Conservation (phyloP, 2,888 invertebrate genomes). For the Ceramica pisi region DNA sequence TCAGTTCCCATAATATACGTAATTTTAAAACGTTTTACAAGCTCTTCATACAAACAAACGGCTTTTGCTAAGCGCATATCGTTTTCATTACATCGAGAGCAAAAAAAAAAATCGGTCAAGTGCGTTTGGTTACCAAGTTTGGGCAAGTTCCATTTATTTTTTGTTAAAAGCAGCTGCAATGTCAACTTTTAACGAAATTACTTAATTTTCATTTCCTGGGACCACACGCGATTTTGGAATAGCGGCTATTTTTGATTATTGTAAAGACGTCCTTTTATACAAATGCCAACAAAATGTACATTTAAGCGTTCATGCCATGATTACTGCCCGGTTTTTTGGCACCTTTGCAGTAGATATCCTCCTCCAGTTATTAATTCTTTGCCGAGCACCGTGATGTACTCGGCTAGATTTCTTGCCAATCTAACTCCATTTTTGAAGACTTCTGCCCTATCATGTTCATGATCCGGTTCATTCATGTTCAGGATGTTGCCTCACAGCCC, state of each 20-base stretch:
- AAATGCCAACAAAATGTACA: too few relatives aligned
- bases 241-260: slow-evolving; percentile 5
- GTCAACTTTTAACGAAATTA: slow-evolving; percentile 56
- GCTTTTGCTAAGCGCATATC: slow-evolving; percentile 52
- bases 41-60: slow-evolving; percentile 33
- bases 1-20: slow-evolving; percentile 6
- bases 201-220: slow-evolving; percentile 49
- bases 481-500: background rate
- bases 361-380: too few relatives aligned
- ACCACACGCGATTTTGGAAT: slow-evolving; percentile 50
- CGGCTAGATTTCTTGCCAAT: too few relatives aligned
- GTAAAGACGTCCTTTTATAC: background rate
- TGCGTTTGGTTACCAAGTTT: slow-evolving; percentile 44
- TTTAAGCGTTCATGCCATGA: background rate
- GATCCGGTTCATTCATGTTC: too few relatives aligned
- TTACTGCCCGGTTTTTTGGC: background rate
- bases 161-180: slow-evolving; percentile 58
- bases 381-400: too few relatives aligned
- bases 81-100: slow-evolving; percentile 50
- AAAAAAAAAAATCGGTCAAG: slow-evolving; percentile 58
- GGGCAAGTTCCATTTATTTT: slow-evolving; percentile 61
- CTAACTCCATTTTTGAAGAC: too few relatives aligned
- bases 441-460: too few relatives aligned
- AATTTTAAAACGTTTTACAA: slow-evolving; percentile 31
- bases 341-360: background rate